These are phyloP conservation scores for Cephus rjabovi DNA, from an alignment of 2,888 invertebrate species.

Conservation along the genomic window DNA sequence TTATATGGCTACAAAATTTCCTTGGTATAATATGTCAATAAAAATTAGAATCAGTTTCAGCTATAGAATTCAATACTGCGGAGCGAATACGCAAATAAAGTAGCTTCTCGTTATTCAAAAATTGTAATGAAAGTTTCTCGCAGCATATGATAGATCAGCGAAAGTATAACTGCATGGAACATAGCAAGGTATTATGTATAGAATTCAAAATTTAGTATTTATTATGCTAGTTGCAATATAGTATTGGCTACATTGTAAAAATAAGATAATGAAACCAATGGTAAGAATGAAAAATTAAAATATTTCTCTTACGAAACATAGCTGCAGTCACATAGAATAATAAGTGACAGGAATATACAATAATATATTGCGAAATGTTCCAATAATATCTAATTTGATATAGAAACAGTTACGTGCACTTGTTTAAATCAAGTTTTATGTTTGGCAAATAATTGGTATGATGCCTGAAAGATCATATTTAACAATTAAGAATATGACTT, in stretches of 20 bases:
- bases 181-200: neutral
- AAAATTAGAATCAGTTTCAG: too few species aligned
- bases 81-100: too few species aligned
- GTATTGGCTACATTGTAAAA: neutral
- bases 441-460: neutral
- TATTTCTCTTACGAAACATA: neutral
- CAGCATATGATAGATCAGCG: too few species aligned
- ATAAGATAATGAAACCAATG: neutral
- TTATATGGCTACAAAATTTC: too few species aligned
- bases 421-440: neutral
- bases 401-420: neutral
- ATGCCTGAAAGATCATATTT: neutral
- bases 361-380: too few species aligned
- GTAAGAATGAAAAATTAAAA: neutral
- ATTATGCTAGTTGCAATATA: neutral
- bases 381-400: too few species aligned
- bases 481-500: neutral
- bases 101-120: too few species aligned
- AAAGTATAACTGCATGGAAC: neutral
- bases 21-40: too few species aligned
- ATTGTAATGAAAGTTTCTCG: too few species aligned
- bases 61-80: too few species aligned
- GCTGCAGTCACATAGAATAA: neutral
- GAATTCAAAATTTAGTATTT: neutral
- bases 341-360: too few species aligned